These are phyloP conservation scores for Cybosia mesomella DNA, from an alignment of 2,888 invertebrate genomes.

Conservation along the genomic window DNA sequence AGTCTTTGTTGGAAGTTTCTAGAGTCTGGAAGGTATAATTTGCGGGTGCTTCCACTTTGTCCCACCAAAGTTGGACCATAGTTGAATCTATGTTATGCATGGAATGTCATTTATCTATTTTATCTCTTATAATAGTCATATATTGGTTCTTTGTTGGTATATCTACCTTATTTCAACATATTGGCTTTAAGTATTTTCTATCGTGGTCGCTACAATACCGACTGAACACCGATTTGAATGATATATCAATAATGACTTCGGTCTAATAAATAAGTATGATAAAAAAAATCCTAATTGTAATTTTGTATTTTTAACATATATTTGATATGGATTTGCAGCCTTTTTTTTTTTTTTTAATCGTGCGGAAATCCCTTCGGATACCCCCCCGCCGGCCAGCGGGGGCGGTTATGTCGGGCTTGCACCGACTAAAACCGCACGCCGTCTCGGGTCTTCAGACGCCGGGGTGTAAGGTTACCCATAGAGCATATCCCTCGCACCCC, in stretches of 20 bases:
- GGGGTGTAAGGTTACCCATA: no score
- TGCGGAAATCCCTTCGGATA: no score
- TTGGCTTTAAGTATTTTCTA: slow-evolving; percentile 12
- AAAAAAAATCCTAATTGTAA: slow-evolving; percentile 5
- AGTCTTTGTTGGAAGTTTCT: no score
- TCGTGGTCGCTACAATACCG: slow-evolving; percentile 10
- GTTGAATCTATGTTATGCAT: background rate
- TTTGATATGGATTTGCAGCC: slow-evolving; percentile 2
- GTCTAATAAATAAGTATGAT: slow-evolving; percentile 8
- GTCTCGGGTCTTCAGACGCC: no score
- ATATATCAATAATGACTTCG: slow-evolving; percentile 9
- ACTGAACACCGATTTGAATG: slow-evolving; percentile 19
- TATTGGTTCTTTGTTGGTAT: background rate
- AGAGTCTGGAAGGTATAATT: no score
- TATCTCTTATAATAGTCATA: background rate
- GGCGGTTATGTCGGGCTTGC: no score
- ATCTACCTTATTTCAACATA: background rate
- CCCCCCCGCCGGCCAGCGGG: no score
- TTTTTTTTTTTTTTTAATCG: no score
- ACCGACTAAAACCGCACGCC: no score
- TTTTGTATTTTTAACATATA: slow-evolving; percentile 2
- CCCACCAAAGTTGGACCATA: no score
- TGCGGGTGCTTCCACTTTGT: no score
- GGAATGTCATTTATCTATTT: background rate
- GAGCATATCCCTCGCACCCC: no score